A percentile compares a stretch with the other conserved stretches of the same genome.
phyloP scores from a whole-genome alignment of 2,797 vertebrate species.

The Lagodon rhomboides region DNA sequence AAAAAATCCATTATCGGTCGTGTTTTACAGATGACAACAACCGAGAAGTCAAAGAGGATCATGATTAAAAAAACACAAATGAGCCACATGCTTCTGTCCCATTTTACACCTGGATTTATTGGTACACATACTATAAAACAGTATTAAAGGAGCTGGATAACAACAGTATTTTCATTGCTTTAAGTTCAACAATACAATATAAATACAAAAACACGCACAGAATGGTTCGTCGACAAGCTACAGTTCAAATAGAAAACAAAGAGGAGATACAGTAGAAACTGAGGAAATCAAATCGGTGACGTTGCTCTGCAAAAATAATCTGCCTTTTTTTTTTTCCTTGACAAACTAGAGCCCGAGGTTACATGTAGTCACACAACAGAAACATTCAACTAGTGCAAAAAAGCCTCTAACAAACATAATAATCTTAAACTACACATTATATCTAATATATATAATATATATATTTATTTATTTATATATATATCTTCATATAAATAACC shows the following conservation, averaged over 20 bases:
- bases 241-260: slow-evolving; percentile 83
- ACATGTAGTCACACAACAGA: slow-evolving; percentile 84
- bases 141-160: slow-evolving; percentile 91
- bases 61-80: slow-evolving; percentile 33
- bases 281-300: slow-evolving; percentile 80
- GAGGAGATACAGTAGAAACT: slow-evolving; percentile 78
- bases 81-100: slow-evolving; percentile 47
- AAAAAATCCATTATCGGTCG: too few relatives aligned
- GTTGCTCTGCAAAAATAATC: slow-evolving; percentile 87
- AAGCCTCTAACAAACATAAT: slow-evolving; percentile 86
- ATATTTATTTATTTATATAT: slow-evolving; percentile 84
- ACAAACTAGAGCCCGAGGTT: slow-evolving; percentile 84
- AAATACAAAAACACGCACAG: slow-evolving; percentile 89
- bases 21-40: background rate
- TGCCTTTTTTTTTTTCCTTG: slow-evolving; percentile 70
- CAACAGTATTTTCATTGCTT: slow-evolving; percentile 88
- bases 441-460: slow-evolving; percentile 86
- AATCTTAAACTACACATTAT: slow-evolving; percentile 85
- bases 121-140: slow-evolving; percentile 92
- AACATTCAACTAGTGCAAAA: slow-evolving; percentile 89
- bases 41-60: background rate
- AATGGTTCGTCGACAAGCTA: slow-evolving; percentile 84
- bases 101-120: slow-evolving; percentile 88
- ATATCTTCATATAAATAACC: slow-evolving; percentile 89
- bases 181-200: slow-evolving; percentile 89